Evolutionary conservation across 2,888 invertebrate species (phyloP).

Genomic region (Cosmorhoe ocellata): DNA sequence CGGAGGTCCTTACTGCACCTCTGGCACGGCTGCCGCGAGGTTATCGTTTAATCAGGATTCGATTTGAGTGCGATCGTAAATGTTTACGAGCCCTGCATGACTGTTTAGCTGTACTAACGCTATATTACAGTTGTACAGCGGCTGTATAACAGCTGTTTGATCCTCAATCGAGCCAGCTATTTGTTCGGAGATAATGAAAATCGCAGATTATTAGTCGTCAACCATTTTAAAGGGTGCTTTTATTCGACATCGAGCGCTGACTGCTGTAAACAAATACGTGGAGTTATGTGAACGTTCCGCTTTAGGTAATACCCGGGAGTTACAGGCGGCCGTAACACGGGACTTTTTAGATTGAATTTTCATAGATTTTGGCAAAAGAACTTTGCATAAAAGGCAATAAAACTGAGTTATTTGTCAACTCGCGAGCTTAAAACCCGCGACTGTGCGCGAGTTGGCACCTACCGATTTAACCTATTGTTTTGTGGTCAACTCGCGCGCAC

Average conservation of each 20-base stretch:
- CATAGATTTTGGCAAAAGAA: background rate
- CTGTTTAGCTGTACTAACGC: slow-evolving; percentile 30
- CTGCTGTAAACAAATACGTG: slow-evolving; percentile 7
- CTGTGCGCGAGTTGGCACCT: too few species aligned
- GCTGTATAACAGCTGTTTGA: slow-evolving; percentile 14
- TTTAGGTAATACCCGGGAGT: background rate
- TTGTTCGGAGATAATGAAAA: slow-evolving; percentile 31
- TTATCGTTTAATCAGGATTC: slow-evolving; percentile 41
- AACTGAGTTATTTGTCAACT: too few species aligned
- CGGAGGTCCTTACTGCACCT: background rate
- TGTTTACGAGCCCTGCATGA: slow-evolving; percentile 40
- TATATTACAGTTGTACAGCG: slow-evolving; percentile 12
- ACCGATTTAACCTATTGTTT: too few species aligned
- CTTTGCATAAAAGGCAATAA: too few species aligned
- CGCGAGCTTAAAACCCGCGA: too few species aligned
- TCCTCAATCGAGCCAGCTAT: slow-evolving; percentile 14
- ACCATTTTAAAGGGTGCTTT: slow-evolving; percentile 26
- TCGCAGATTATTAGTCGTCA: slow-evolving; percentile 27
- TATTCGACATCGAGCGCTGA: slow-evolving; percentile 3
- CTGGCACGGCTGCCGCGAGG: slow-evolving; percentile 9
- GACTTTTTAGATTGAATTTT: slow-evolving; percentile 6
- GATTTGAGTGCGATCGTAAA: slow-evolving; percentile 40
- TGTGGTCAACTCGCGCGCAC: too few species aligned
- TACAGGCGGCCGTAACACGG: slow-evolving; percentile 3
- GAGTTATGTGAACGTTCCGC: slow-evolving; percentile 3